Conservation (phyloP, 2,797 vertebrate genomes). For the Mareca penelope region DNA sequence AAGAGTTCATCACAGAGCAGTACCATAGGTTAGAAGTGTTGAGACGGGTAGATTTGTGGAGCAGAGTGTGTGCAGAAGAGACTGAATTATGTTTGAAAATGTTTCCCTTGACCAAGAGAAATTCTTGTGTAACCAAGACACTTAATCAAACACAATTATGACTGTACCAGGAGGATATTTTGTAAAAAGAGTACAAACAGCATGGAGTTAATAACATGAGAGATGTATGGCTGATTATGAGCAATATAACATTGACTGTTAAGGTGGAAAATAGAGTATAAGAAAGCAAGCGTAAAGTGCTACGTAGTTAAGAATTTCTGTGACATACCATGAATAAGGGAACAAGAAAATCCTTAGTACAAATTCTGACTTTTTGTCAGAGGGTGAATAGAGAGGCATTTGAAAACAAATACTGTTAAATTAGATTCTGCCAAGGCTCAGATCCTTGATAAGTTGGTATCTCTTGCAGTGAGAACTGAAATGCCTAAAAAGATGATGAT, state of each 20-base stretch:
- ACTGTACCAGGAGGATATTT: background rate
- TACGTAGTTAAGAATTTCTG: background rate
- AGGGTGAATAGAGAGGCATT: background rate
- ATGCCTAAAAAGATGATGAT: background rate
- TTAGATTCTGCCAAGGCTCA: background rate
- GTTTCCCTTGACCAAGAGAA: background rate
- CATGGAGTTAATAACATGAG: background rate
- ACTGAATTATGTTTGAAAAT: background rate
- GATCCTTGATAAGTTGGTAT: background rate
- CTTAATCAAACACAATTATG: slow-evolving; percentile 18
- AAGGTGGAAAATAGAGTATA: background rate
- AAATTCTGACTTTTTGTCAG: background rate
- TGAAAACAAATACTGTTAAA: slow-evolving; percentile 4
- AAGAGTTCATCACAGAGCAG: background rate
- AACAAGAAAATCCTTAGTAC: background rate
- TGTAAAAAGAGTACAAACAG: background rate
- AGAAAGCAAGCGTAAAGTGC: background rate
- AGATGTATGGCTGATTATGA: background rate
- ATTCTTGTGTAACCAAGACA: background rate
- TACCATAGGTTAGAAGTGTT: background rate
- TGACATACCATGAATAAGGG: background rate
- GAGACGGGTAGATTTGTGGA: background rate
- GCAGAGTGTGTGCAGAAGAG: background rate
- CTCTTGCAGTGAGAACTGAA: background rate
- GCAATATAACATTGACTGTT: background rate